Conservation (phyloP, 1,140 invertebrate genomes). For the Drosophila pseudoananassae region DNA sequence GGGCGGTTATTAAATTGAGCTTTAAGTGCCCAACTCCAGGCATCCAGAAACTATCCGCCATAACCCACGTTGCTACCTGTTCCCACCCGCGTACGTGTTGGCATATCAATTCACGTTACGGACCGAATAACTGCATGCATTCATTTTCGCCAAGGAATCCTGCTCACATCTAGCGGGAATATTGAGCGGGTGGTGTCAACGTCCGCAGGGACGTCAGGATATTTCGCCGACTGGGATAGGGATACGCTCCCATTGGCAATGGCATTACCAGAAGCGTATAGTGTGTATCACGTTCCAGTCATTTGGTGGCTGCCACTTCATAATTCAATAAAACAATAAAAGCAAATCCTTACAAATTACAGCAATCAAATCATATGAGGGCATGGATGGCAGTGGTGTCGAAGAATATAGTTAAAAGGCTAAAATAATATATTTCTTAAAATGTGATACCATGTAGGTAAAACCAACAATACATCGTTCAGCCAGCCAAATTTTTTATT, state of each 20-base stretch:
- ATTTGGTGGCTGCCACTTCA: slow-evolving; percentile 78
- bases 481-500: no score
- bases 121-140: slow-evolving; percentile 55
- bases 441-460: no score
- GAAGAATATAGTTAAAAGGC: neutral
- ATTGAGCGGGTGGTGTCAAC: slow-evolving; percentile 14
- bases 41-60: slow-evolving; percentile 16
- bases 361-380: slow-evolving; percentile 74
- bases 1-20: slow-evolving; percentile 42
- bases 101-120: slow-evolving; percentile 61
- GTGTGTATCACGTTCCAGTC: slow-evolving; percentile 70
- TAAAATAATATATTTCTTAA: neutral
- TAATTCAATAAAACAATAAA: slow-evolving; percentile 84
- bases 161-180: slow-evolving; percentile 37
- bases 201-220: slow-evolving; percentile 14
- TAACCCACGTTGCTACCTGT: slow-evolving; percentile 28
- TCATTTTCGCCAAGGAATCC: slow-evolving; percentile 55
- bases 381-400: slow-evolving; percentile 10
- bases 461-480: no score
- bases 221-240: slow-evolving; percentile 1
- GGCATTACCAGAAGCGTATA: slow-evolving; percentile 17
- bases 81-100: slow-evolving; percentile 36
- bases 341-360: slow-evolving; percentile 80
- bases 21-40: slow-evolving; percentile 28
- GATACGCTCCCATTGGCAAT: slow-evolving; percentile 25